These are phyloP conservation scores for Tetragonisca angustula DNA, from an alignment of 2,888 invertebrate genomes.

Conservation along the genomic window DNA sequence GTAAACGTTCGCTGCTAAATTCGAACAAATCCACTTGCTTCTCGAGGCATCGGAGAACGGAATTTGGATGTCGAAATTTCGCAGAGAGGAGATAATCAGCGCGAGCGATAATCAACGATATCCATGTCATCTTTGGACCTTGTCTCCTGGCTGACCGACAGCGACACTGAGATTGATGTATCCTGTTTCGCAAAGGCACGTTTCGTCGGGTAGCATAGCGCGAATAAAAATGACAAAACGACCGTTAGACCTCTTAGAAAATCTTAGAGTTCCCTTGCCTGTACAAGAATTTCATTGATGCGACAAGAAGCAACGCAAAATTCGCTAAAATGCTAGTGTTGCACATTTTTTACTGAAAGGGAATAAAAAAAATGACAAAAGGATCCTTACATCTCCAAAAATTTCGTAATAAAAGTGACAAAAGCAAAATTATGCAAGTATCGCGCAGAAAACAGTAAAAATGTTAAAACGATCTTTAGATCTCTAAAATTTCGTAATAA, in stretches of 20 bases:
- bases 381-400: too few species aligned
- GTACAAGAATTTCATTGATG: too few species aligned
- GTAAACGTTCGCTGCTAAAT: not conserved
- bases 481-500: too few species aligned
- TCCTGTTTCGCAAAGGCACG: not conserved
- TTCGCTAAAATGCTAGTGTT: not conserved
- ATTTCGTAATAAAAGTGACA: too few species aligned
- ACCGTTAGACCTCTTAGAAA: not conserved
- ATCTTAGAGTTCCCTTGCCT: not conserved
- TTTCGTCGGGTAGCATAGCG: not conserved
- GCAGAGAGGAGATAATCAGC: not conserved
- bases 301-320: not conserved
- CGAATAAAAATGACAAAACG: not conserved
- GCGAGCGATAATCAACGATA: constrained; percentile 13
- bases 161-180: constrained; percentile 16
- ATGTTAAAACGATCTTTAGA: too few species aligned
- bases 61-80: not conserved
- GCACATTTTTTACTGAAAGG: too few species aligned
- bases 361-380: too few species aligned
- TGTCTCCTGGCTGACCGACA: not conserved
- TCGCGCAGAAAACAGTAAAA: too few species aligned
- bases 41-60: constrained; percentile 3
- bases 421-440: too few species aligned
- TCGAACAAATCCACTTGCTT: not conserved
- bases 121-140: constrained; percentile 34